Conservation (phyloP, 2,113 vertebrate genomes). For the Syngnathus typhle region DNA sequence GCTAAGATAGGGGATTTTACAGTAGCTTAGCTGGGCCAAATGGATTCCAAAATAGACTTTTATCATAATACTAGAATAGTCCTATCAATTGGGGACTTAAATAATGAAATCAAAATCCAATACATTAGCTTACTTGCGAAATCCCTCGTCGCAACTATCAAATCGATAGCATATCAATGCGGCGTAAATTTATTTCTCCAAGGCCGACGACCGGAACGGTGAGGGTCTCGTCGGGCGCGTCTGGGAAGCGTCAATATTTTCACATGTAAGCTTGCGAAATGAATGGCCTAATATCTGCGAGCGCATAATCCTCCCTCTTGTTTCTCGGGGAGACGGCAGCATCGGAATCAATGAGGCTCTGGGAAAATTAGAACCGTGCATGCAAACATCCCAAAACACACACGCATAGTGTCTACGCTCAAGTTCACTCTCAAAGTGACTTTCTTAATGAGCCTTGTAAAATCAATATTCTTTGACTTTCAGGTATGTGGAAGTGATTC, state of each 20-base stretch:
- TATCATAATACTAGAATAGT: constrained; percentile 2
- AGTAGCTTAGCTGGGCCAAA: not conserved
- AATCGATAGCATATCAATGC: constrained; percentile 63
- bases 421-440: constrained; percentile 9
- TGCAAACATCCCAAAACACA: constrained; percentile 13
- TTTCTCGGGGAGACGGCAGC: constrained; percentile 56
- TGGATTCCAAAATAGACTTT: not conserved
- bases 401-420: not conserved
- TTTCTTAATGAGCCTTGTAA: constrained; percentile 15
- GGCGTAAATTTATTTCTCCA: constrained; percentile 62
- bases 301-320: constrained; percentile 62
- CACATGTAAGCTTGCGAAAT: constrained; percentile 73
- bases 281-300: constrained; percentile 72
- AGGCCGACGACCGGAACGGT: constrained; percentile 37
- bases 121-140: constrained; percentile 65
- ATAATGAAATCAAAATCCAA: constrained; percentile 58
- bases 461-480: constrained; percentile 20
- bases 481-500: constrained; percentile 21
- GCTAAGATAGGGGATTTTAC: not conserved
- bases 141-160: constrained; percentile 53
- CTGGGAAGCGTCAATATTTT: constrained; percentile 76
- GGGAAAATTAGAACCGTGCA: constrained; percentile 56
- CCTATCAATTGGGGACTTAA: constrained; percentile 50
- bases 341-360: constrained; percentile 65
- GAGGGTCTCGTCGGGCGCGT: constrained; percentile 48